These are phyloP conservation scores for Stenopsyche tienmushanensis DNA, from an alignment of 1,140 invertebrate genomes.

Conservation along the genomic window DNA sequence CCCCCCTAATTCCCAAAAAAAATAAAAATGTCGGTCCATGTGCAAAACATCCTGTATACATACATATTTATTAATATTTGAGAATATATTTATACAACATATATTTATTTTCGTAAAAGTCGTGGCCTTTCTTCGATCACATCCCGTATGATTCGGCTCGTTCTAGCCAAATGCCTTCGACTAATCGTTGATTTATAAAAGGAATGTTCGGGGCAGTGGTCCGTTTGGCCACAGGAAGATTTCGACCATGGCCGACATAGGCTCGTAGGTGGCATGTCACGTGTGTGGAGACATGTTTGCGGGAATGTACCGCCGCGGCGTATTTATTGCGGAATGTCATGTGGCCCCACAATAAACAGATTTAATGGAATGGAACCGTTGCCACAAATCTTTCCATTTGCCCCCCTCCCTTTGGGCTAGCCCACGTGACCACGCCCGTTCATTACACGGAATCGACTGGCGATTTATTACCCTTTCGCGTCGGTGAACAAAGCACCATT, in stretches of 20 bases:
- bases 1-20: too few relatives aligned
- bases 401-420: background rate
- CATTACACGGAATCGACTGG: slow-evolving; percentile 21
- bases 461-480: slow-evolving; percentile 18
- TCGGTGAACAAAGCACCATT: background rate
- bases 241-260: background rate
- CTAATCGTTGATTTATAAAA: too few relatives aligned
- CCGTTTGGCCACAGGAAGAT: too few relatives aligned
- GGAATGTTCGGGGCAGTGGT: too few relatives aligned
- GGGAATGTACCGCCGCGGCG: background rate
- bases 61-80: too few relatives aligned
- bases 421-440: slow-evolving; percentile 13
- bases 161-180: too few relatives aligned
- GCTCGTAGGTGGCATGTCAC: background rate
- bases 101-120: too few relatives aligned
- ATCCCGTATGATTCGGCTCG: too few relatives aligned
- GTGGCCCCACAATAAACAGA: slow-evolving; percentile 39
- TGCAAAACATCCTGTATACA: too few relatives aligned
- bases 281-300: slow-evolving; percentile 1
- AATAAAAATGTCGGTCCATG: too few relatives aligned
- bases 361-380: slow-evolving; percentile 41
- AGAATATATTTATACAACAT: too few relatives aligned
- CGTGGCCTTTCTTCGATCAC: too few relatives aligned
- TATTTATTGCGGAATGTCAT: slow-evolving; percentile 41
- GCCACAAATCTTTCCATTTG: slow-evolving; percentile 41